These are phyloP conservation scores for Baryphthengus martii DNA, from an alignment of 2,113 vertebrate genomes.

Conservation along the genomic window DNA sequence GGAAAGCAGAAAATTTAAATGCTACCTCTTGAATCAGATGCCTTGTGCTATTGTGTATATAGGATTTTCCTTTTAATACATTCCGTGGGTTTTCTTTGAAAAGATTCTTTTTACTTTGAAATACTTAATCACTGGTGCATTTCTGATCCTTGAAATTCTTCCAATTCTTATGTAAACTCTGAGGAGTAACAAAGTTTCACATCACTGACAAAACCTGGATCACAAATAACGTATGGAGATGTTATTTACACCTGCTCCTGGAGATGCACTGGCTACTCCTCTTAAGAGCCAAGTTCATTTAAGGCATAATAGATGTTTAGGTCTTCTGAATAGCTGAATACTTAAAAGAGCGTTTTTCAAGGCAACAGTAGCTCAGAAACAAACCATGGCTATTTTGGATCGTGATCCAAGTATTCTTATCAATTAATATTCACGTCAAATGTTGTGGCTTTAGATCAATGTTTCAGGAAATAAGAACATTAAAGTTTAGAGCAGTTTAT, in stretches of 20 bases:
- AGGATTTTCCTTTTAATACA: background rate
- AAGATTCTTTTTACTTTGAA: background rate
- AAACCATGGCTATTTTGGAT: background rate
- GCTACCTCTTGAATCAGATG: background rate
- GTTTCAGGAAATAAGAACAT: background rate
- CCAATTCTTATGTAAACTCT: background rate
- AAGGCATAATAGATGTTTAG: background rate
- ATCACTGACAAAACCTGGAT: background rate
- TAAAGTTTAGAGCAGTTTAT: background rate
- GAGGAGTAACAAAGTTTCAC: background rate
- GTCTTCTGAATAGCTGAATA: background rate
- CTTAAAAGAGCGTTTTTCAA: background rate
- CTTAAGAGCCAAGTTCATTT: background rate
- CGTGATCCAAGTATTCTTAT: background rate
- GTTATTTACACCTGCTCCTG: background rate
- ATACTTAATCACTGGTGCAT: accelerated
- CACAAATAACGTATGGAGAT: background rate
- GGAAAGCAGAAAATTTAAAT: background rate
- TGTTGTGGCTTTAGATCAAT: background rate
- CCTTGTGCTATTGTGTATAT: background rate
- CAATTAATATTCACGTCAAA: background rate
- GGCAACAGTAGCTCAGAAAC: background rate
- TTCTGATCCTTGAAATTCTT: background rate
- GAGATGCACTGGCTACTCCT: background rate
- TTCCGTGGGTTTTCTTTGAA: background rate